Evolutionary conservation across 2,888 invertebrate species (phyloP).

Genomic region (Barypeithes pellucidus): DNA sequence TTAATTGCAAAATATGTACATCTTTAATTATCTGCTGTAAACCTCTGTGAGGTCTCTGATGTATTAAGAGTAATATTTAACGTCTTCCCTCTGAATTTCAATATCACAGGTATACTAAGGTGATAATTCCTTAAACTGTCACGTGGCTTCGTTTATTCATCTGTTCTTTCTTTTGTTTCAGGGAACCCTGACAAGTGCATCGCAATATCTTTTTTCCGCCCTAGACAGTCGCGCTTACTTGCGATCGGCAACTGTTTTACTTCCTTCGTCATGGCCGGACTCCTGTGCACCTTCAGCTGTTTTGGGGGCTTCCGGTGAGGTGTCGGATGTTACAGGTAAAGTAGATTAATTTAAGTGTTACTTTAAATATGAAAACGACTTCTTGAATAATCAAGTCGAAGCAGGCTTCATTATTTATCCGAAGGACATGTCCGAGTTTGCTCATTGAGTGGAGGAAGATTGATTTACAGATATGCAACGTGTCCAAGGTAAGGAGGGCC

Average conservation of each 20-base stretch:
- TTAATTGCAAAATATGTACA: too few relatives aligned
- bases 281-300: constrained; percentile 69
- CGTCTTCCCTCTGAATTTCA: background rate
- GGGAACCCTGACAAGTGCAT: constrained; percentile 74
- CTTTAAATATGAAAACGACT: too few relatives aligned
- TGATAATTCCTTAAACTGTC: constrained; percentile 28
- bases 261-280: constrained; percentile 76
- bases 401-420: too few relatives aligned
- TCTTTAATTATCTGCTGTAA: too few relatives aligned
- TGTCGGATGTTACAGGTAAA: constrained; percentile 71
- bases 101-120: constrained; percentile 8
- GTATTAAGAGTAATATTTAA: background rate
- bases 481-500: too few relatives aligned
- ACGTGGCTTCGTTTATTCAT: constrained; percentile 44
- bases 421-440: too few relatives aligned
- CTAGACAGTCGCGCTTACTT: constrained; percentile 75
- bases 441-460: too few relatives aligned
- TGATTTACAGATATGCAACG: too few relatives aligned
- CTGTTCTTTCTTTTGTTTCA: constrained; percentile 65
- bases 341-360: background rate
- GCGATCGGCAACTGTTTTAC: constrained; percentile 74
- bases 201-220: constrained; percentile 74
- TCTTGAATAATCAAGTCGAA: too few relatives aligned
- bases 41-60: too few relatives aligned
- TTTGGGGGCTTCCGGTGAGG: constrained; percentile 72